Evolutionary conservation across 2,888 invertebrate genomes (phyloP).

Genomic region (Sipha maydis): DNA sequence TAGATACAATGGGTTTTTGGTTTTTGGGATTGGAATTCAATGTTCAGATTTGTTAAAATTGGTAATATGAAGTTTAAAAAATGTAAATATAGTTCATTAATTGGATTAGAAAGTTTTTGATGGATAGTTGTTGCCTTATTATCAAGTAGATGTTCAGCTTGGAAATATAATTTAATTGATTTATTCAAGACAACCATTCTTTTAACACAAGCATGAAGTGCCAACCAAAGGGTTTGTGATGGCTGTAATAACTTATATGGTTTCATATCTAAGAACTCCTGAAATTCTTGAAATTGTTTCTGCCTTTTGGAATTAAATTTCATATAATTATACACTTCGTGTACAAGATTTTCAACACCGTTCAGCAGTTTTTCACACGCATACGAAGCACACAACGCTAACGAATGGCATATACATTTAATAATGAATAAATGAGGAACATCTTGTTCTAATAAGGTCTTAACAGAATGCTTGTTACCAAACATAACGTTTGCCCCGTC

Average conservation of each 20-base stretch:
- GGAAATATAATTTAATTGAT: not conserved
- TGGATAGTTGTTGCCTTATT: slow-evolving; percentile 42
- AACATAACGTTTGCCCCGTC: slow-evolving; percentile 67
- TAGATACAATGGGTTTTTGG: not conserved
- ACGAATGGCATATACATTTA: slow-evolving; percentile 67
- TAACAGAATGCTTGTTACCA: slow-evolving; percentile 66
- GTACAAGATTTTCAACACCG: slow-evolving; percentile 65
- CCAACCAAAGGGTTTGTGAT: slow-evolving; percentile 65
- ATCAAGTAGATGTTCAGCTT: slow-evolving; percentile 21
- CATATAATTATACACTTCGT: slow-evolving; percentile 66
- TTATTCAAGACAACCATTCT: not conserved
- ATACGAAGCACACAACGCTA: slow-evolving; percentile 66
- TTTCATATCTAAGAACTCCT: slow-evolving; percentile 65
- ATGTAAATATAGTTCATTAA: slow-evolving; percentile 6
- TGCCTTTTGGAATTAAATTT: slow-evolving; percentile 65
- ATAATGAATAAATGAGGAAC: slow-evolving; percentile 66
- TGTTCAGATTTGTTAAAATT: not conserved
- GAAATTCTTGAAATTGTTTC: slow-evolving; percentile 65
- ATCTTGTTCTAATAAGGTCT: slow-evolving; percentile 65
- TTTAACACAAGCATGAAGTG: slow-evolving; percentile 64
- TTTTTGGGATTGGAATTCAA: slow-evolving; percentile 24
- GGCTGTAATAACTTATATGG: slow-evolving; percentile 65
- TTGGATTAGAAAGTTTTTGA: not conserved
- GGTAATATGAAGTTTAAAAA: slow-evolving; percentile 33
- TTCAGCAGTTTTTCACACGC: slow-evolving; percentile 66